Evolutionary conservation across 2,888 invertebrate species (phyloP).

Genomic region (Dexiosoma caninum): DNA sequence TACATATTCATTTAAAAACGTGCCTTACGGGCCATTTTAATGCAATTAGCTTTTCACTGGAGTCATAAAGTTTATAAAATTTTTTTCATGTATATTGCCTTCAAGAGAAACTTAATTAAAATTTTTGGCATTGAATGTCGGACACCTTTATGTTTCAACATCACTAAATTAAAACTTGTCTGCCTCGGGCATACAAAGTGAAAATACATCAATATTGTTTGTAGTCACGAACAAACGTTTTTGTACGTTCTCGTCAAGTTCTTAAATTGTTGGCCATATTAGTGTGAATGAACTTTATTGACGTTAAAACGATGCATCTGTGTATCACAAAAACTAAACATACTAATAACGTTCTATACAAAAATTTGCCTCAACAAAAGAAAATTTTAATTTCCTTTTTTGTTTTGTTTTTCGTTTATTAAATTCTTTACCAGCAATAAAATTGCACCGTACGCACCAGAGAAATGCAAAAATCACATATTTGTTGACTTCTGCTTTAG

Average conservation of each 20-base stretch:
- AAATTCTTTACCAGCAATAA: not conserved
- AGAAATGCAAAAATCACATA: too few species aligned
- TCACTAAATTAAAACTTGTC: not conserved
- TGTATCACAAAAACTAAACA: not conserved
- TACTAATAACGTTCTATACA: not conserved
- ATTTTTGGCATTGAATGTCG: not conserved
- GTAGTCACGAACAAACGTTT: not conserved
- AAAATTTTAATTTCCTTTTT: not conserved
- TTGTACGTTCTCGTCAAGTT: not conserved
- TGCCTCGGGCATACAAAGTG: not conserved
- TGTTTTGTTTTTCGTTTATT: not conserved
- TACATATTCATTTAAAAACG: too few species aligned
- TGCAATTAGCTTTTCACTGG: not conserved
- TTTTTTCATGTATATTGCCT: too few species aligned
- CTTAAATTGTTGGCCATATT: not conserved
- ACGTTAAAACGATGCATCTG: not conserved
- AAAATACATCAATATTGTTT: not conserved
- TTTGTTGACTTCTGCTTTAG: too few species aligned
- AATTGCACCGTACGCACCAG: too few species aligned
- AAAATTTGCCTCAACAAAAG: not conserved
- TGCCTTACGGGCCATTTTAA: too few species aligned
- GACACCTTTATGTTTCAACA: not conserved
- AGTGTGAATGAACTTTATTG: not conserved
- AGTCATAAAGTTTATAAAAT: not conserved
- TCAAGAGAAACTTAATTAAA: not conserved